A percentile compares a stretch with the other conserved stretches of the same genome.
phyloP scores from a whole-genome alignment of 2,113 vertebrate species.

The Platysteira castanea region DNA sequence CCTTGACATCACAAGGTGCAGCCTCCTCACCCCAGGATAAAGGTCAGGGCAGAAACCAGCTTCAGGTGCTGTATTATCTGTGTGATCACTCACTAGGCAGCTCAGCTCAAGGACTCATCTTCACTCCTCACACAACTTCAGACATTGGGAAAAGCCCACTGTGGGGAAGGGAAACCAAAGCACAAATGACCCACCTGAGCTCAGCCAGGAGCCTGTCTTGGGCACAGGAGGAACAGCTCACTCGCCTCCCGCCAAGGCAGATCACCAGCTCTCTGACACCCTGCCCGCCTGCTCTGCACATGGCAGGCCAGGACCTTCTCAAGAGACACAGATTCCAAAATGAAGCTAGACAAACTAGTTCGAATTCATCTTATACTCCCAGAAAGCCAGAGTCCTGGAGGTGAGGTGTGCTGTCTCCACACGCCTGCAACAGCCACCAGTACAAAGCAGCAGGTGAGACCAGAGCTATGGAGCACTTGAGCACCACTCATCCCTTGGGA shows the following conservation, averaged over 20 bases:
- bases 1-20: rapidly evolving
- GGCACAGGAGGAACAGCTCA: not conserved
- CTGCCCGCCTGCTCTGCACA: not conserved
- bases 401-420: not conserved
- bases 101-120: not conserved
- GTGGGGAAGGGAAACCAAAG: not conserved
- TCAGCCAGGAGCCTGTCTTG: rapidly evolving
- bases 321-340: not conserved
- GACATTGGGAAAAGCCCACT: rapidly evolving
- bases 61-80: rapidly evolving
- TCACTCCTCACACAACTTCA: not conserved
- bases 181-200: not conserved
- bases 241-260: not conserved
- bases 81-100: not conserved
- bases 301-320: not conserved
- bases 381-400: not conserved
- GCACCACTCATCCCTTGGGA: not conserved
- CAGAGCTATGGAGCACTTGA: not conserved
- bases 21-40: not conserved
- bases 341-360: not conserved
- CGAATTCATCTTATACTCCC: not conserved
- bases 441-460: not conserved
- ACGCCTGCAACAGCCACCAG: rapidly evolving
- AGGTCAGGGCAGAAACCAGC: not conserved
- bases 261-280: not conserved